Conservation (phyloP, 2,113 vertebrate genomes). For the Poeciliopsis occidentalis region DNA sequence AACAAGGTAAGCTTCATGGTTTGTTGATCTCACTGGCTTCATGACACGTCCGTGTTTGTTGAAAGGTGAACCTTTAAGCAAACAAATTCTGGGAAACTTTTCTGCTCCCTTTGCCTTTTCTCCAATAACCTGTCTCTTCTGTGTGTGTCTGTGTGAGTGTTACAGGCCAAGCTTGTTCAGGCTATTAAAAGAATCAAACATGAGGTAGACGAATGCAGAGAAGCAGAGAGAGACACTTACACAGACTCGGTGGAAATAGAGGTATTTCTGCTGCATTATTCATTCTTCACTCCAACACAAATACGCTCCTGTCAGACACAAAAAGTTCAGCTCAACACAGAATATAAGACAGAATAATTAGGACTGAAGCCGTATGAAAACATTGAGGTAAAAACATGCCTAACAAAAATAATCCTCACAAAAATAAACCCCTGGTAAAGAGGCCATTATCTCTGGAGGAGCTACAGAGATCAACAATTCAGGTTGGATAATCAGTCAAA, state of each 20-base stretch:
- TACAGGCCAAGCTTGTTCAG: conserved; percentile 78
- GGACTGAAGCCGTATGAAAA: not conserved
- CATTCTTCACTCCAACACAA: conserved; percentile 6
- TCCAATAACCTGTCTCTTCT: conserved; percentile 3
- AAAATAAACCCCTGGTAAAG: too few relatives aligned
- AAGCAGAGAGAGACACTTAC: conserved; percentile 73
- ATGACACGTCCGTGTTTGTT: not conserved
- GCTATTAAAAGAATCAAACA: conserved; percentile 82
- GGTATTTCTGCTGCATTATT: conserved; percentile 60
- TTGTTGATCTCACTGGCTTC: conserved; percentile 20
- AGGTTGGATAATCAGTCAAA: too few relatives aligned
- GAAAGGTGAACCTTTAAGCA: not conserved
- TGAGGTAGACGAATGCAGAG: conserved; percentile 76
- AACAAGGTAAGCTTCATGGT: conserved; percentile 72
- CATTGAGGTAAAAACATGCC: not conserved
- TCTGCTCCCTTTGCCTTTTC: conserved; percentile 6
- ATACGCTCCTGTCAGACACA: conserved; percentile 2
- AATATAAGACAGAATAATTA: not conserved
- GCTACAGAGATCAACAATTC: too few relatives aligned
- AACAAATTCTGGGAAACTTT: not conserved
- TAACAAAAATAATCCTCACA: too few relatives aligned
- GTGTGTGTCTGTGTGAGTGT: conserved; percentile 48
- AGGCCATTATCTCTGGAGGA: too few relatives aligned
- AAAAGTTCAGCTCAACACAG: not conserved
- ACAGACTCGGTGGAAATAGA: conserved; percentile 68